Base-by-base conservation (phyloP, 2,888 invertebrate genomes). In the Gortyna flavago region DNA sequence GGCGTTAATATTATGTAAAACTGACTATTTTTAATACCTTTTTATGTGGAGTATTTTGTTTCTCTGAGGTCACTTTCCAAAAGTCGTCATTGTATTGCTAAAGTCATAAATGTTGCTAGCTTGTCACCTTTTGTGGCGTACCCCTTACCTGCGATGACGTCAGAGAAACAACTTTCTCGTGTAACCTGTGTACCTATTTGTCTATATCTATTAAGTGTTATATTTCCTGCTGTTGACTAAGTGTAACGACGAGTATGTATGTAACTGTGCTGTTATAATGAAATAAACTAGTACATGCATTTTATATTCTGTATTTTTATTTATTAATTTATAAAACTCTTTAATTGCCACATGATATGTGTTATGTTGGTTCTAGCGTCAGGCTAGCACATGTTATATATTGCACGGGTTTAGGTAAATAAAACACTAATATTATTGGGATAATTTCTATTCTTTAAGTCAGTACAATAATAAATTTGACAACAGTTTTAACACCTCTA, bases 401-500 rank as follows among this genome's bases (percentile, higher is more conserved):
- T n/a, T 18, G 8, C 32, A 25, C 11, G 18, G 44, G 9, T n/a
- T 70, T 6, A 48, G 13, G 21, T 54, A 81, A 83, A 81, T 75
- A 5, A 85, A 73, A 83, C 69, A 80, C 76, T 83, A 89, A 75
- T 59, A 25, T 82, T 83, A 83, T 92, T 94, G 89, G 93, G 95
- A 95, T 96, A 95, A 94, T 95, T 92, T 95, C 95, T 96, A 95
- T 95, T 94, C 91, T 93, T 94, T 94, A 94, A 92, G 94, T 96
- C 91, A 94, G 91, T 95, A 95, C 94, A 95, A 93, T 95, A 93
- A 95, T 95, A 95, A 95, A 95, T 94, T 89, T 90, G 91, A 93
- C 92, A 96, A 96, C 96, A 96, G 96, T 93, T 95, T 95, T 90
- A 90, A 94, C 96, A 95, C 95, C 95, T 93, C 90, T 85, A 88